phyloP scores from a whole-genome alignment of 2,113 vertebrate genomes.

The Columba livia region DNA sequence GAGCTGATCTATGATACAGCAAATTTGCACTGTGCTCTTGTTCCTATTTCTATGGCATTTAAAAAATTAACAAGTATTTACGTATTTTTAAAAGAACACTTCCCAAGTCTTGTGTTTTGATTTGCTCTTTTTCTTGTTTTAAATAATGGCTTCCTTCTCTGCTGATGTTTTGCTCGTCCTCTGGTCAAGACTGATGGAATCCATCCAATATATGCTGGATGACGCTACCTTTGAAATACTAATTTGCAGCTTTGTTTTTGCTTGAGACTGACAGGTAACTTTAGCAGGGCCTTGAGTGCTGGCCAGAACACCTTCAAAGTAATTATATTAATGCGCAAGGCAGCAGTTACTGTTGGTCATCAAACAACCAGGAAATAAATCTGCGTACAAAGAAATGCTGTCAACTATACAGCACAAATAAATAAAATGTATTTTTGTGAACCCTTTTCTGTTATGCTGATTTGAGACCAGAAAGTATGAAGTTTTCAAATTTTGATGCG shows the following conservation, averaged over 20 bases:
- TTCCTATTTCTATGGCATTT: neutral
- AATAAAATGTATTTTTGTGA: neutral
- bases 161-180: neutral
- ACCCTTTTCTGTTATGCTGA: neutral
- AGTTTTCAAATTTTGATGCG: neutral
- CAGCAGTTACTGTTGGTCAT: neutral
- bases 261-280: neutral
- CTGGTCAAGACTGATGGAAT: neutral
- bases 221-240: neutral
- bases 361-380: neutral
- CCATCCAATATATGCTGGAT: neutral
- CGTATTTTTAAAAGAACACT: neutral
- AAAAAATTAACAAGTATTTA: neutral
- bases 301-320: neutral
- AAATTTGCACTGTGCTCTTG: neutral
- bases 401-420: neutral
- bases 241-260: neutral
- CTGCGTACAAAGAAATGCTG: neutral
- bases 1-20: neutral
- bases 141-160: neutral
- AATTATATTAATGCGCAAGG: neutral
- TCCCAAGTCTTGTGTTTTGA: neutral
- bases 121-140: neutral
- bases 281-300: neutral
- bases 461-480: neutral